A percentile compares a stretch with the other conserved stretches of the same genome.
These are phyloP conservation scores for Hybos culiciformis DNA, from an alignment of 2,888 invertebrate species.

Conservation along the genomic window DNA sequence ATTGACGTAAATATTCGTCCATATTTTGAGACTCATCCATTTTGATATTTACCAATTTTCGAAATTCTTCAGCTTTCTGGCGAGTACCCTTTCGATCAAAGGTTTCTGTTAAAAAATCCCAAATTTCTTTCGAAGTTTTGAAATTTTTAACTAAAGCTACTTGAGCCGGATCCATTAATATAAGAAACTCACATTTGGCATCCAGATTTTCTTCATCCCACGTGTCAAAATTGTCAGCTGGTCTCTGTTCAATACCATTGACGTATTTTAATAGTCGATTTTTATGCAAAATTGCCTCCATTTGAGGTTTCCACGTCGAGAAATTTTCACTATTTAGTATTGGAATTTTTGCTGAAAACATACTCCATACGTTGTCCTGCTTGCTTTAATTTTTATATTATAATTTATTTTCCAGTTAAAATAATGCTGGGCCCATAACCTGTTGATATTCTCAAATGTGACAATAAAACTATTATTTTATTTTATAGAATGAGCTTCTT, in stretches of 20 bases:
- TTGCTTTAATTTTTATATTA: too few species aligned
- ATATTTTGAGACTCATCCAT: constrained; percentile 6
- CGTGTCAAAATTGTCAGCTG: not conserved
- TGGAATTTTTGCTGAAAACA: not conserved
- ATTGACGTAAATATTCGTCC: constrained; percentile 7
- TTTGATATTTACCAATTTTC: constrained; percentile 11
- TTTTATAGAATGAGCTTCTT: too few species aligned
- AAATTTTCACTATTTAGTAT: not conserved
- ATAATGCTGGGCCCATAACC: too few species aligned
- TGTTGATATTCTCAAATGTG: too few species aligned
- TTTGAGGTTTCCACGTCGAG: constrained; percentile 6
- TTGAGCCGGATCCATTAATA: constrained; percentile 6
- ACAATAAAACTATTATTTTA: too few species aligned
- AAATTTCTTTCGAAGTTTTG: constrained; percentile 10
- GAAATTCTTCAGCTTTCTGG: constrained; percentile 10
- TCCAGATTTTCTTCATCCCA: constrained; percentile 11
- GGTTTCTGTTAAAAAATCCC: constrained; percentile 7
- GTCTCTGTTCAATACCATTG: not conserved
- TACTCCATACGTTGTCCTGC: too few species aligned
- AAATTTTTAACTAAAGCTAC: constrained; percentile 8
- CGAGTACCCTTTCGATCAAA: constrained; percentile 11
- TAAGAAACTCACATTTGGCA: constrained; percentile 6
- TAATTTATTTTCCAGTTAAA: too few species aligned
- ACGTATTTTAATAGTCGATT: constrained; percentile 3
- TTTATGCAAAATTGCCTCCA: constrained; percentile 8